phyloP scores from a whole-genome alignment of 1,140 invertebrate genomes.

The Polypedilum pembai region DNA sequence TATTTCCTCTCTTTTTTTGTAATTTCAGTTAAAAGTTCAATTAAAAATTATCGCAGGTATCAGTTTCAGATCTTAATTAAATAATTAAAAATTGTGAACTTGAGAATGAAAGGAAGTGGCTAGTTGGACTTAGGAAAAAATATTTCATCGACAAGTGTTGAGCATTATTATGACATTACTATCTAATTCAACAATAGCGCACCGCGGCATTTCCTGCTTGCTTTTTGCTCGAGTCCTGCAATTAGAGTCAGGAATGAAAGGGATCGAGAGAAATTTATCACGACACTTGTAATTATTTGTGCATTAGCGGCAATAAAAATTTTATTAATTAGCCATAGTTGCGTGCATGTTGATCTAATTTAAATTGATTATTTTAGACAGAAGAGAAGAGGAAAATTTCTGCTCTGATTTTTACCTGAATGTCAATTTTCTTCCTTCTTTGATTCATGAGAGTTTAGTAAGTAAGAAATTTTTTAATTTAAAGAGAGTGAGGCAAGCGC shows the following conservation, averaged over 20 bases:
- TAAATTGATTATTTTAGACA: neutral
- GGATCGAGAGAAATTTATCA: neutral
- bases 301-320: neutral
- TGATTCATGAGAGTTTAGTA: neutral
- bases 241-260: neutral
- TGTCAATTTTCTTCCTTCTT: neutral
- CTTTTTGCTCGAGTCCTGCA: neutral
- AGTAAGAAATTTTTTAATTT: neutral
- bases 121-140: neutral
- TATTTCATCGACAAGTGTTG: neutral
- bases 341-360: neutral
- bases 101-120: neutral
- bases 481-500: neutral
- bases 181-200: constrained; percentile 9
- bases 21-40: neutral
- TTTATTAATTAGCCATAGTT: neutral
- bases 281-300: constrained; percentile 17
- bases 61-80: neutral
- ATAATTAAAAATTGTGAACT: neutral
- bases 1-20: neutral
- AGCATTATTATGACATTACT: neutral
- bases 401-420: constrained; percentile 12
- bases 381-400: neutral
- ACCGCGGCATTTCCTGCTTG: neutral
- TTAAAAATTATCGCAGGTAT: neutral